phyloP scores from a whole-genome alignment of 2,888 invertebrate species.

The Chaitophorus viminalis region DNA sequence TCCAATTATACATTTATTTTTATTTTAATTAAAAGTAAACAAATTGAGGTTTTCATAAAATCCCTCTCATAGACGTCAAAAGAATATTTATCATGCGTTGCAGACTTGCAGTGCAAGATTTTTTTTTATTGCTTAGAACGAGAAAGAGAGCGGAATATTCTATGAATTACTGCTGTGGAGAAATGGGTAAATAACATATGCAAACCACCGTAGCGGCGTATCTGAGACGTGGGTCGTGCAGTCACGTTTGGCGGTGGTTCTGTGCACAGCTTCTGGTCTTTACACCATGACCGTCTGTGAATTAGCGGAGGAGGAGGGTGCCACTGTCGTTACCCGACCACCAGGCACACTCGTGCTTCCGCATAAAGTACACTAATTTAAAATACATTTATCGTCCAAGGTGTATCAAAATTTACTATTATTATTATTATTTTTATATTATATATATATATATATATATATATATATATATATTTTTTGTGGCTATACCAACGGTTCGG shows the following conservation, averaged over 20 bases:
- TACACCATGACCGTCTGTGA: constrained; percentile 4
- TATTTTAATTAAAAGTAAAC: background rate
- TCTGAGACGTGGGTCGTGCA: constrained; percentile 35
- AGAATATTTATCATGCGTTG: background rate
- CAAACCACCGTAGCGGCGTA: background rate
- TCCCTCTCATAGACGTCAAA: background rate
- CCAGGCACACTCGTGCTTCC: constrained; percentile 52
- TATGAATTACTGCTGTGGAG: constrained; percentile 29
- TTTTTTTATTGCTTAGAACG: background rate
- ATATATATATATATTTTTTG: background rate
- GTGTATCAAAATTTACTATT: constrained; percentile 54
- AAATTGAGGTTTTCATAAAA: background rate
- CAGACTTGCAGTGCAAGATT: background rate
- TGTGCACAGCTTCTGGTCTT: constrained; percentile 52
- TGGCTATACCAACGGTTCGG: constrained; percentile 36
- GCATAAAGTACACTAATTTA: constrained; percentile 60
- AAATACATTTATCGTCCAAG: constrained; percentile 58
- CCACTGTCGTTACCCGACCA: constrained; percentile 19
- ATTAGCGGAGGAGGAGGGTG: background rate
- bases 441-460: background rate
- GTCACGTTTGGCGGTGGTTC: constrained; percentile 47
- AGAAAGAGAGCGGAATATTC: constrained; percentile 1
- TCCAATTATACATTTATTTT: background rate
- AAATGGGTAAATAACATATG: constrained; percentile 37
- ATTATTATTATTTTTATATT: constrained; percentile 10